phyloP scores from a whole-genome alignment of 2,113 vertebrate genomes.

The Labeo catla region DNA sequence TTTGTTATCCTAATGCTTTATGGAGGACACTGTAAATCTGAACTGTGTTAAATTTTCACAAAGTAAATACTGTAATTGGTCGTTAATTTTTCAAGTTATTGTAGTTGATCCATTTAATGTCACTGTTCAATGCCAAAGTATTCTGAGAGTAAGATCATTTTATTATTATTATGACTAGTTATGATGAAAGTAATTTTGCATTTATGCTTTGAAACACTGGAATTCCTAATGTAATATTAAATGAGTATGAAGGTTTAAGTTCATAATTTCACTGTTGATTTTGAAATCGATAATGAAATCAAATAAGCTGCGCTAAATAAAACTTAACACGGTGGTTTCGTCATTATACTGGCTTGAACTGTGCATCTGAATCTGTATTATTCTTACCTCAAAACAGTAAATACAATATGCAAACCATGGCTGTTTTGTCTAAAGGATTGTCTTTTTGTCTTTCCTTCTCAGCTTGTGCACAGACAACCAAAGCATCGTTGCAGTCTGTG shows the following conservation, averaged over 20 bases:
- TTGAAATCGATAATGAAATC: neutral
- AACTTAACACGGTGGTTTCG: neutral
- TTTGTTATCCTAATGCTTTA: neutral
- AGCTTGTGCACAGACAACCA: conserved; percentile 10
- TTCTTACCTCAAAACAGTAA: neutral
- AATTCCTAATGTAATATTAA: neutral
- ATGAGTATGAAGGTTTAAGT: neutral
- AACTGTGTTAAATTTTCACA: neutral
- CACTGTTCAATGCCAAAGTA: conserved; percentile 15
- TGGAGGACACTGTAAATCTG: neutral
- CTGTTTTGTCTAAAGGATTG: conserved; percentile 16
- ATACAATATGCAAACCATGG: neutral
- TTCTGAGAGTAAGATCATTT: neutral
- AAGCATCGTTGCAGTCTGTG: neutral
- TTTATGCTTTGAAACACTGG: neutral
- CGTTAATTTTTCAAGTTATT: neutral
- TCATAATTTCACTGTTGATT: neutral
- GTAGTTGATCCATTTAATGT: conserved; percentile 8
- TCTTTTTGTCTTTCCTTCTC: conserved; percentile 10
- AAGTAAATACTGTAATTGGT: neutral
- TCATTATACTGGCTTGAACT: conserved; percentile 16
- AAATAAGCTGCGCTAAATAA: neutral
- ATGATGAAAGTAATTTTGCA: neutral
- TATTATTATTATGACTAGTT: neutral
- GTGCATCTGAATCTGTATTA: neutral